phyloP scores from a whole-genome alignment of 1,140 invertebrate genomes.

The Odontomachus brunneus region DNA sequence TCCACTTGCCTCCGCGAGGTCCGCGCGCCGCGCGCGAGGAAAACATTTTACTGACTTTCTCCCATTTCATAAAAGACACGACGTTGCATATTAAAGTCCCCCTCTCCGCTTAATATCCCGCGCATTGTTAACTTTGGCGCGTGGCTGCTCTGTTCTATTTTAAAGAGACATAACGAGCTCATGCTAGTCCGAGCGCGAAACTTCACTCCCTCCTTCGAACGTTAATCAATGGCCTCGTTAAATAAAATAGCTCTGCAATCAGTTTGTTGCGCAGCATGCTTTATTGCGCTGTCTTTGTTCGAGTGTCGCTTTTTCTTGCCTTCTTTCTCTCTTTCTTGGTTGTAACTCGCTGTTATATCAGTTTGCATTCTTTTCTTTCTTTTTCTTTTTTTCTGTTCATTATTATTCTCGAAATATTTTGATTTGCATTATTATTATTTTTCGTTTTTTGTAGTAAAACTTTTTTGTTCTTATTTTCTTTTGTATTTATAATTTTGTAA shows the following conservation, averaged over 20 bases:
- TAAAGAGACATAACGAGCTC: slow-evolving; percentile 7
- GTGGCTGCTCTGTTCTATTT: slow-evolving; percentile 2
- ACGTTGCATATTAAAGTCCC: slow-evolving; percentile 23
- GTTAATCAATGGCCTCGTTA: slow-evolving; percentile 19
- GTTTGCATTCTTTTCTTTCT: no score
- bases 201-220: slow-evolving; percentile 19
- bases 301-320: neutral
- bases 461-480: no score
- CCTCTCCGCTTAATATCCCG: neutral
- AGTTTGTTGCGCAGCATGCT: slow-evolving; percentile 20
- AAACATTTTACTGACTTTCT: slow-evolving; percentile 58
- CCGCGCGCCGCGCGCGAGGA: slow-evolving; percentile 33
- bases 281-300: slow-evolving; percentile 21
- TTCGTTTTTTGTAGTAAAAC: no score
- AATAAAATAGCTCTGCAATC: slow-evolving; percentile 25
- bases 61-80: slow-evolving; percentile 52
- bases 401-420: no score
- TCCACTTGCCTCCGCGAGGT: slow-evolving; percentile 16
- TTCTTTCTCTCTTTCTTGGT: neutral
- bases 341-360: no score
- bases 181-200: slow-evolving; percentile 12
- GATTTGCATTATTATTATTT: no score
- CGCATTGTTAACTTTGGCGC: slow-evolving; percentile 41
- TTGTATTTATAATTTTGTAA: no score
- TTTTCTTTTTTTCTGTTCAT: no score